These are phyloP conservation scores for Remorina albescens DNA, from an alignment of 2,797 vertebrate species.

Conservation along the genomic window DNA sequence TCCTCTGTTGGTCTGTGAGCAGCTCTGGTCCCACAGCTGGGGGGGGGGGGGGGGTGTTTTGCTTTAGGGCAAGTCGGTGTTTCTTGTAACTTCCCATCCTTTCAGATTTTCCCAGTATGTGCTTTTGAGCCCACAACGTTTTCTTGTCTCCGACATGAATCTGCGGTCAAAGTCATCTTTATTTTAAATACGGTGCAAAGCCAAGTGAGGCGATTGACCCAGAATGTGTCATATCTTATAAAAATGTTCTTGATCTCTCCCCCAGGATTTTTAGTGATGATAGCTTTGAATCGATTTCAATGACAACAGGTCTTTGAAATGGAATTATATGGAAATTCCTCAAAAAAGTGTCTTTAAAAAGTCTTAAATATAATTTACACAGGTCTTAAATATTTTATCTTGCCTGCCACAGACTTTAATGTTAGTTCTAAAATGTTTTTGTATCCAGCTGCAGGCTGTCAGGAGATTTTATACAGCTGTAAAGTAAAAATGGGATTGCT, in stretches of 20 bases:
- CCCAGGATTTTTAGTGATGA: background rate
- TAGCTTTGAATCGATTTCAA: background rate
- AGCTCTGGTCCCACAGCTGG: conserved; percentile 13
- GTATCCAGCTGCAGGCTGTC: conserved; percentile 8
- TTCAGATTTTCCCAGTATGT: conserved; percentile 12
- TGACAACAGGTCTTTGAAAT: background rate
- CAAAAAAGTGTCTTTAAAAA: background rate
- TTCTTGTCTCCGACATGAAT: conserved; percentile 15
- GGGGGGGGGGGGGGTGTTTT: conserved; percentile 15
- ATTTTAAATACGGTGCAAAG: background rate
- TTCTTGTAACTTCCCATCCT: conserved; percentile 23
- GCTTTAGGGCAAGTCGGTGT: conserved; percentile 35
- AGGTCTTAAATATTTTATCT: background rate
- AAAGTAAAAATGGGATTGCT: background rate
- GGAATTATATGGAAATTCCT: background rate
- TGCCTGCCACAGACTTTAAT: background rate
- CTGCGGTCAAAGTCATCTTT: conserved; percentile 12
- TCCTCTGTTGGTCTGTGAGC: conserved; percentile 20
- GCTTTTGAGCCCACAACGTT: conserved; percentile 16
- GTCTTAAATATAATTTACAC: conserved; percentile 1
- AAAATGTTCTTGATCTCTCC: background rate
- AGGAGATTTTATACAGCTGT: conserved; percentile 9
- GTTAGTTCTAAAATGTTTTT: conserved; percentile 1
- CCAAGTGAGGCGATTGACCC: background rate
- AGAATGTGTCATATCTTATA: background rate